Base-by-base conservation (phyloP, 2,888 invertebrate genomes). In the Ligdia adustata region DNA sequence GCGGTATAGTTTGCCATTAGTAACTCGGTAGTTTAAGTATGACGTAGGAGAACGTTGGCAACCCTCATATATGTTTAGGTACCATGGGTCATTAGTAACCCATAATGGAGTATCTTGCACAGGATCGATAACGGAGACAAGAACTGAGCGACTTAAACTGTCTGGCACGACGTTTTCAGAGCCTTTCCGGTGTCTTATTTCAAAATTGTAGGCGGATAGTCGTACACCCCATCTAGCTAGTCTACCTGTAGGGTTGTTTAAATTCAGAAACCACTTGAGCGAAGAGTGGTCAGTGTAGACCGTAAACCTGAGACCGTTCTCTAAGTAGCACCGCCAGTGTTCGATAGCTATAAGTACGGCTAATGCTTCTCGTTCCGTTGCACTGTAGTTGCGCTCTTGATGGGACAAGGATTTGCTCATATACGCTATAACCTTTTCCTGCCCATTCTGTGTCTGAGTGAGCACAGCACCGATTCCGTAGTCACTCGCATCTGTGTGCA, bases 271-370 rank as follows among this genome's bases (percentile, higher is more conserved):
- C 42, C 34, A 42, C 9, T 42, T 33, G 4, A 47, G 7, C 0
- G 41, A 11, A 0, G 32, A 15, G 31, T 47, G 47, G 18, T 47
- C 47, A 7, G 48, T 38, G 6, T 22, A 39, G 0, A 49, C 39
- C 0, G 24, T 43, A 14, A 43, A 49, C 1, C 7, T n/a, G 9
- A 18, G 29, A 2, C 49, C 41, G 9, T 33, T 33, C 4, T 49
- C 43, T n/a, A 45, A 6, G 7, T 37, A 44, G 24, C 59, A 60
- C 1, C 57, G 44, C 59, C 57, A 66, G 13, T 64, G 55, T 31
- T 67, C 65, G 0, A 65, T 13, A 3, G 62, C 65, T 2, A 13
- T 37, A 1, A 64, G 18, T 1, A 64, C 64, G 3, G 64, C 62
- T 1, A 66, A 27, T 0, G 62, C 33, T 29, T 66, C 64, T 0